Base-by-base conservation (phyloP, 2,797 vertebrate genomes). In the Clarias platycephalus region DNA sequence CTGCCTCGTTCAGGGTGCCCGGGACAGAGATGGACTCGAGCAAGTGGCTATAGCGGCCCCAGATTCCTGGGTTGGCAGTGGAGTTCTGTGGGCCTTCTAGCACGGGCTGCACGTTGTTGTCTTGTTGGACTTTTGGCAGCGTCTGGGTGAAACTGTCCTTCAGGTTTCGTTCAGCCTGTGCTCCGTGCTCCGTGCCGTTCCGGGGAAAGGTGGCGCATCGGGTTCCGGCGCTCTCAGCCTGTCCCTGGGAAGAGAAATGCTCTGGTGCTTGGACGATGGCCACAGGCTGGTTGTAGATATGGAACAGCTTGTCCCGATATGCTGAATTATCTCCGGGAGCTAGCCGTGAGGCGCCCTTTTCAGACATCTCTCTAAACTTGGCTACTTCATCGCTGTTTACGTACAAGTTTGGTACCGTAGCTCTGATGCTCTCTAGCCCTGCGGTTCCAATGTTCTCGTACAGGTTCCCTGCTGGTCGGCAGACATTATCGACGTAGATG, bases 1-100 rank as follows among this genome's bases (percentile, higher is more conserved):
- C 97, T 0, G 97, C 97, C 92, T 98, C 97, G 0, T 98, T 98
- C 12, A 99, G 86, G 0, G 98, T 98, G n/a, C 97, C 98, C 0
- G 98, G 98, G 86, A 98, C 98, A 5, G 98, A 99, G 72, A 99
- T 96, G 0, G 98, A 99, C 85, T 99, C 98, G 0, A 98, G 93
- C 28, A 98, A 94, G 90, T 96, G 98, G 64, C 90, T 97, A 70
- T 96, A 93, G 93, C 97, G 85, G 81, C 94, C 93, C 96, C 92
- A 97, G 89, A 95, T 86, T 0, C 93, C 89, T 0, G 94, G 85
- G 81, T 95, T 96, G 22, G 95, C 93, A 13, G 95, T 94, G 66
- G 94, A 91, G 34, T 93, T 93, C 67, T 94, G 95, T 15, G 96
- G 95, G 0, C 93, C 93, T 85, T 96, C 95, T 55, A 96, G 91